Base-by-base conservation (phyloP, 35 echinoderm and acorn worm species). In the Acanthaster planci region DNA sequence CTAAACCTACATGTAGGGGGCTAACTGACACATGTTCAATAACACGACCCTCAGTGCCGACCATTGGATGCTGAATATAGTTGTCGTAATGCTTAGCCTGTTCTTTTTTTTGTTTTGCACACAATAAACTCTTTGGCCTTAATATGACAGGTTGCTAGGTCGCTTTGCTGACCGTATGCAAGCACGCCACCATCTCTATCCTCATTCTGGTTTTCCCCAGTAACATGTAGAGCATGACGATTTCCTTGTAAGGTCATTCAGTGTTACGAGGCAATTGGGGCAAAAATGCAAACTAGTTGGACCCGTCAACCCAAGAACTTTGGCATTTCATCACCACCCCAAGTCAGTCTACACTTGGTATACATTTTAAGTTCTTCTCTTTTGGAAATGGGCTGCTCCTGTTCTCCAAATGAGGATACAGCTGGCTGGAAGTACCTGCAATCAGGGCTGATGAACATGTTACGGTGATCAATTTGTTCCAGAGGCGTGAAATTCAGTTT, bases 281-380 rank as follows among this genome's bases (percentile, higher is more conserved):
- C 76, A 78, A 37, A 78, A 78, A 38, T 78, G 76, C n/a, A 15
- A 19, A 6, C 76, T 37, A 37, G 7, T 78, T 37, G 76, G 76
- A 3, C 76, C 76, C 32, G 76, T 36, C 76, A 78, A 37, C 2
- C 76, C 76, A 37, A 37, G 10, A 38, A 2, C 7, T 37, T 38
- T 14, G 29, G 76, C 76, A 8, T 37, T 14, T 37, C 76, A 78
- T 78, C 35, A 2, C 22, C 76, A 9, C 35, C 35, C 7, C 5
- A 6, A 7, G 76, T 78, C 2, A 26, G 14, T 37, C 67, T 8
- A 27, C 7, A 23, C 22, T 27, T 8, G 67, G 29, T 23, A n/a
- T n/a, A n/a, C n/a, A n/a, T n/a, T n/a, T n/a, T n/a, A n/a, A n/a
- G 8, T 15, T 35, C 22, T n/a, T 8, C 7, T 76, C 10, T 76